Conservation (phyloP, 2,797 vertebrate genomes). For the Amniataba percoides region DNA sequence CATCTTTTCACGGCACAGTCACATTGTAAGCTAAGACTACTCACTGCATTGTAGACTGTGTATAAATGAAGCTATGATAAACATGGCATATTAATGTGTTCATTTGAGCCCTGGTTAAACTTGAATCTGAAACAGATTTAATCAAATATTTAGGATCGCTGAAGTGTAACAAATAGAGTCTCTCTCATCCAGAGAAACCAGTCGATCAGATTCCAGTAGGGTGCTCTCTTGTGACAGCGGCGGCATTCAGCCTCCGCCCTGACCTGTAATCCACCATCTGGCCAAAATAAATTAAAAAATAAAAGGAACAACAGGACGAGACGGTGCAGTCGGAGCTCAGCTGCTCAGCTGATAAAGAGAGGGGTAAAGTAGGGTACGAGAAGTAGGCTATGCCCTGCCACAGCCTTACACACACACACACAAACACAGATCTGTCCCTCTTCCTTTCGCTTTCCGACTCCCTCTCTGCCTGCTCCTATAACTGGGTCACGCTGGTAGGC, state of each 20-base stretch:
- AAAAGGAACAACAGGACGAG: conserved; percentile 45
- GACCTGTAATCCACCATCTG: conserved; percentile 67
- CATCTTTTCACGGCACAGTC: not conserved
- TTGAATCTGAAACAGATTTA: not conserved
- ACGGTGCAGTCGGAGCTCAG: conserved; percentile 52
- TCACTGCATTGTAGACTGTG: not conserved
- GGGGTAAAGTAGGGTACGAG: conserved; percentile 83
- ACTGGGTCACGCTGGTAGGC: conserved; percentile 70
- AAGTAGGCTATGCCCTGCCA: conserved; percentile 84
- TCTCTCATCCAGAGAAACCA: not conserved
- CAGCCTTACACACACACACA: conserved; percentile 51
- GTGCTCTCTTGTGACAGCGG: conserved; percentile 23
- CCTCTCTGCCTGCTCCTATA: conserved; percentile 51
- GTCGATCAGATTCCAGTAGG: conserved; percentile 21
- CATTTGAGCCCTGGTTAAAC: not conserved
- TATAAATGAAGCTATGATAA: not conserved
- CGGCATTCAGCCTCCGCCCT: conserved; percentile 24
- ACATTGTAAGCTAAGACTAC: not conserved
- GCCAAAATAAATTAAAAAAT: conserved; percentile 37
- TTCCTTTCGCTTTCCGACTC: conserved; percentile 30
- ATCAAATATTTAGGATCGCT: not conserved
- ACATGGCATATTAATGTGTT: not conserved
- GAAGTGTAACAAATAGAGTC: not conserved
- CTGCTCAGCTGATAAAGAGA: conserved; percentile 57
- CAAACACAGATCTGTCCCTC: conserved; percentile 66